Evolutionary conservation across 2,797 vertebrate species (phyloP).

Genomic region (Macropus fuliginosus): DNA sequence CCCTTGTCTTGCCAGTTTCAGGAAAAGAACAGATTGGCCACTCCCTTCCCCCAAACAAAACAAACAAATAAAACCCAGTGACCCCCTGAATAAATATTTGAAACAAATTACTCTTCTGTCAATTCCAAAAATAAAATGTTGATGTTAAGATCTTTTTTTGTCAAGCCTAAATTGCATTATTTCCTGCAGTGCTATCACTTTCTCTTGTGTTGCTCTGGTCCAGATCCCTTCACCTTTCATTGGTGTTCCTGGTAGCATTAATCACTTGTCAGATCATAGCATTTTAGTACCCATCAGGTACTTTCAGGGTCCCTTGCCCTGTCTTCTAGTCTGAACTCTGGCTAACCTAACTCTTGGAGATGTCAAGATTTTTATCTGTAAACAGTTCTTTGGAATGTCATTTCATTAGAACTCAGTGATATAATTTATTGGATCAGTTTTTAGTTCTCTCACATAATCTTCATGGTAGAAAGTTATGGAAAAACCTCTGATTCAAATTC

Average conservation of each 20-base stretch:
- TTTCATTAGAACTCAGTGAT: not conserved
- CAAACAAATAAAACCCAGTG: not conserved
- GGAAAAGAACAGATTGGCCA: not conserved
- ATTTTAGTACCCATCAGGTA: slow-evolving; percentile 35
- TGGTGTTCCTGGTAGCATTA: not conserved
- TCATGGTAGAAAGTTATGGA: not conserved
- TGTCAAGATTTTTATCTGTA: not conserved
- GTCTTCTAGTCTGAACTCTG: not conserved
- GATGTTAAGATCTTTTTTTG: not conserved
- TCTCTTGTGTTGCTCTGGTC: not conserved
- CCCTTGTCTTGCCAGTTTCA: not conserved
- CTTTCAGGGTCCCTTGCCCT: slow-evolving; percentile 17
- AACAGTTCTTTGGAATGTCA: not conserved
- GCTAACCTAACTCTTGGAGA: not conserved
- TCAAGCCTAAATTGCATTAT: not conserved
- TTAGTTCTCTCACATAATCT: not conserved
- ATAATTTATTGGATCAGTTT: not conserved
- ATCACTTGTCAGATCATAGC: slow-evolving; percentile 1
- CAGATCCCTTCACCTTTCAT: not conserved
- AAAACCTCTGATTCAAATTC: not conserved
- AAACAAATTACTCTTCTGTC: not conserved
- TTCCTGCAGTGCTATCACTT: not conserved
- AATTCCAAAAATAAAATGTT: not conserved
- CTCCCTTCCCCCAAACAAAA: too few relatives aligned
- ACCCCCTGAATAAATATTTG: not conserved